Evolutionary conservation across 2,888 invertebrate species (phyloP), one percentile per base, ranked within the genome.

Genomic region (Sycophila texana): DNA sequence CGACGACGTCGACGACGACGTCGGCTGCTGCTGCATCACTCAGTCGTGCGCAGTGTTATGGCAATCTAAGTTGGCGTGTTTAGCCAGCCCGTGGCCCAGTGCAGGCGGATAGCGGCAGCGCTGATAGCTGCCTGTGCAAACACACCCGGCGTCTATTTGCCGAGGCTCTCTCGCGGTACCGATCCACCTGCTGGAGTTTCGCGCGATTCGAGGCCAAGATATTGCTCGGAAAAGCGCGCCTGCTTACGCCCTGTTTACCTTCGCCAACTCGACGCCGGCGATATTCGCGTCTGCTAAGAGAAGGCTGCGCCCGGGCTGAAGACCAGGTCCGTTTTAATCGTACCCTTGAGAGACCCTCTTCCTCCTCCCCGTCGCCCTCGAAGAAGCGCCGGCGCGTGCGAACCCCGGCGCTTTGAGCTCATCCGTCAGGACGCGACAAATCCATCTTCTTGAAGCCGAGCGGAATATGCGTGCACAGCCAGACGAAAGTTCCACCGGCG

Each of bases 21-120:
- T n/a, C n/a, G n/a, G n/a, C n/a, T n/a, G n/a, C n/a, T n/a, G n/a
- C 39, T 39, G 39, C 39, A 10, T 10, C 39, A 26, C 39, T 39
- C 39, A 10, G 39, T 39, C 39, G 67, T 18, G 77, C 70, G 82
- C 83, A 80, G 82, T 85, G 85, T 87, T 88, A 85, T 85, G 84
- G 87, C 86, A 88, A 89, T 87, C 85, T 85, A 87, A 87, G 86
- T 87, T 87, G 85, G 84, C 83, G 83, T 88, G 86, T 89, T 87
- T 88, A 87, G 87, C 88, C 86, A 88, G 86, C 84, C 84, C 84
- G 47, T 84, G 84, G 57, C 57, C 18, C 58, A 60, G 22, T 51
- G 22, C 63, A 51, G 84, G 84, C 84, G 84, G 83, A 79, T 76
- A 81, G 82, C 81, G 82, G 82, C 81, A 82, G 84, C 66, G 39